A percentile compares a stretch with the other conserved stretches of the same genome.
Evolutionary conservation across 2,888 invertebrate species (phyloP).

Genomic region (Apodemia zela): DNA sequence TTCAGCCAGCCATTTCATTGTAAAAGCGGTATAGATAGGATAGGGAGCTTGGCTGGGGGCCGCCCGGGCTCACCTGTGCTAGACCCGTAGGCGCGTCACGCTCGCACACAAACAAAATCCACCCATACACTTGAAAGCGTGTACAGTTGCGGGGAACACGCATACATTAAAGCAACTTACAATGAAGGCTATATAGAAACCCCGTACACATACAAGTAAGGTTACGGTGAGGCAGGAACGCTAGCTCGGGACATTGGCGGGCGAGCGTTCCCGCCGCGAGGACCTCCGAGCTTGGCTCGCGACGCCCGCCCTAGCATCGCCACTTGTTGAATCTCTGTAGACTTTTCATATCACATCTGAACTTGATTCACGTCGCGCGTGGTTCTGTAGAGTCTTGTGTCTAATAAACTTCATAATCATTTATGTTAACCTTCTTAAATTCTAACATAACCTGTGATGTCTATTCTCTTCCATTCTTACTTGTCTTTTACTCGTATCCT

Average conservation of each 20-base stretch:
- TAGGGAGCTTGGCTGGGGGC: constrained; percentile 52
- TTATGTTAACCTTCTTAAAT: constrained; percentile 24
- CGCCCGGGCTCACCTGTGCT: constrained; percentile 72
- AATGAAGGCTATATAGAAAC: constrained; percentile 39
- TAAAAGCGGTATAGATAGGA: constrained; percentile 59
- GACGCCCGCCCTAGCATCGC: constrained; percentile 58
- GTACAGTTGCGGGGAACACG: constrained; percentile 21
- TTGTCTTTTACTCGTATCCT: constrained; percentile 47
- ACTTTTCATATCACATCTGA: constrained; percentile 50
- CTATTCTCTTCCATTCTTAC: constrained; percentile 43
- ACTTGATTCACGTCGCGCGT: constrained; percentile 55
- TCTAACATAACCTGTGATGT: constrained; percentile 60
- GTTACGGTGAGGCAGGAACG: constrained; percentile 31
- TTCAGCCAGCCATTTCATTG: constrained; percentile 65
- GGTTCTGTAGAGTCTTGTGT: constrained; percentile 32
- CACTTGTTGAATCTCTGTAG: constrained; percentile 70
- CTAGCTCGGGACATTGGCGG: constrained; percentile 65
- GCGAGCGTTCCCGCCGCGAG: constrained; percentile 72
- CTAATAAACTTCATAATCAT: constrained; percentile 31
- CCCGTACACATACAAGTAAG: constrained; percentile 33
- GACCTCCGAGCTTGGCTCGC: constrained; percentile 50
- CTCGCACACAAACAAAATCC: constrained; percentile 41
- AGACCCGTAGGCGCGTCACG: constrained; percentile 62
- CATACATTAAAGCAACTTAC: constrained; percentile 30
- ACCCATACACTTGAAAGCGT: constrained; percentile 28